Evolutionary conservation across 2,797 vertebrate species (phyloP).

Genomic region (Rhinella marina): DNA sequence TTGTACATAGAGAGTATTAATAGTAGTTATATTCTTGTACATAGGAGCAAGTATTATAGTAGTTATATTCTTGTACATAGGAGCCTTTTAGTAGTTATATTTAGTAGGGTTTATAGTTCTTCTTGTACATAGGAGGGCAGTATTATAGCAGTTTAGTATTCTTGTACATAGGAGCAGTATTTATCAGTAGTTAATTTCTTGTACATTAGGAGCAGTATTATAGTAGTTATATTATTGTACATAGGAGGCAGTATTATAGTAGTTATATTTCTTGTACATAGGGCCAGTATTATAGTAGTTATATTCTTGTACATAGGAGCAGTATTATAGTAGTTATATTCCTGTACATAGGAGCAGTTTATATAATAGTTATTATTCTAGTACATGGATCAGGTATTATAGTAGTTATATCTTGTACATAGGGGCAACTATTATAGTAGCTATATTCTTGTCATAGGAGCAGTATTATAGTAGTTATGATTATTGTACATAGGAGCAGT

Average conservation of each 20-base stretch:
- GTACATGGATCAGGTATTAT: background rate
- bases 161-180: constrained; percentile 2
- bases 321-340: constrained; percentile 13
- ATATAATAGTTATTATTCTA: constrained; percentile 3
- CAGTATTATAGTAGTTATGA: too few species aligned
- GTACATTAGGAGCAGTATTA: too few species aligned
- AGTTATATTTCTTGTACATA: constrained; percentile 6
- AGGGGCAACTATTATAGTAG: background rate
- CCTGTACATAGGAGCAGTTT: background rate
- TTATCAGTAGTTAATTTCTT: background rate
- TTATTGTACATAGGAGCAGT: too few species aligned
- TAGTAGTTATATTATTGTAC: too few species aligned
- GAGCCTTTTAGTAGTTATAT: constrained; percentile 1
- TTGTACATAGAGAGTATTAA: constrained; percentile 11
- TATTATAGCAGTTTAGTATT: constrained; percentile 16
- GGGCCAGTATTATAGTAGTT: constrained; percentile 1
- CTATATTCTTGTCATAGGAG: too few species aligned
- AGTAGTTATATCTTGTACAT: constrained; percentile 3
- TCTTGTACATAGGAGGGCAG: background rate
- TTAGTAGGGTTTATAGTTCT: too few species aligned
- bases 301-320: background rate
- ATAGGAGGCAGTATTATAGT: background rate
- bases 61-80: background rate
- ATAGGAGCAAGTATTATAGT: background rate
- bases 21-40: background rate